Evolutionary conservation across 2,888 invertebrate genomes (phyloP), one percentile per base, ranked within the genome.

Genomic region (Phengaris alcon): DNA sequence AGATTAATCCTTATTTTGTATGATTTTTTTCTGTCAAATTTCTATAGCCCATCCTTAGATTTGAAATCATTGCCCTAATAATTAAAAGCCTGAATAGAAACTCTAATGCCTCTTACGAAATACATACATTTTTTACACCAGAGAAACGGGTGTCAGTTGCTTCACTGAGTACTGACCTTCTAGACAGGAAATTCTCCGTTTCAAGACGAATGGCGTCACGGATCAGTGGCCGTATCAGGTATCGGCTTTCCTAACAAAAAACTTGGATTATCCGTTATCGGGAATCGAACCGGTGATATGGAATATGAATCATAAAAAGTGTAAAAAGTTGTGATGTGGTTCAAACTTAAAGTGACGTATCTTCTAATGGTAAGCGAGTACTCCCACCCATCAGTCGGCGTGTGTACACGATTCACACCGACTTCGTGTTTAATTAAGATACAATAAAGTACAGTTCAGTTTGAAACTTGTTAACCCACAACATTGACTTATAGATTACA

Each of bases 141-240:
- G 83, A 81, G 77, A 84, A 84, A 87, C 85, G 82, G 77, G 80
- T 81, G 77, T 78, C 82, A 84, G 85, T 88, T 85, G 85, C 84
- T 83, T 82, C 85, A 79, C 74, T 48, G 52, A 52, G 52, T 52
- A 52, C 52, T 85, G 87, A 87, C 89, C 89, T 88, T 89, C 85
- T 79, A 78, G 79, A 82, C 84, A 87, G 86, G 84, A 88, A 86
- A 87, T 82, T 85, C 80, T 85, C 80, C 75, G 83, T 85, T 86
- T 85, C 84, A 79, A 85, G 83, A 84, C 80, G 82, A 87, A 82
- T 81, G 84, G 80, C 81, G 84, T 74, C 76, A 78, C 79, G 79
- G 80, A 75, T 75, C 77, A 78, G 52, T 76, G 73, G 64, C 54
- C 73, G 54, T 75, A 77, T 76, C 77, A 15, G 74, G 76, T 77